Conservation (phyloP, 2,113 vertebrate genomes). For the Nothobranchius furzeri region DNA sequence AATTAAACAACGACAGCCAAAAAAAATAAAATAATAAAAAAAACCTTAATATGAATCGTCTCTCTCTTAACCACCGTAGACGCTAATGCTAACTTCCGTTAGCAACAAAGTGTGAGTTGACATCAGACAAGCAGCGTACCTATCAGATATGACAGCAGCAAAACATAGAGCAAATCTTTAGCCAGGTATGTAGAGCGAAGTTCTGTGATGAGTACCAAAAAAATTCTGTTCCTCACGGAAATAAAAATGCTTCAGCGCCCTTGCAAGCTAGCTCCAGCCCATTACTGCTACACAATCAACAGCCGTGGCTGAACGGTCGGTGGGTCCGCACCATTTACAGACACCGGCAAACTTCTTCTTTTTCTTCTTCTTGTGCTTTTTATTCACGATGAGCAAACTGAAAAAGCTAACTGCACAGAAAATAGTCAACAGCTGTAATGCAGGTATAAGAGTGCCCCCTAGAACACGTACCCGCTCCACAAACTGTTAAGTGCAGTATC, state of each 20-base stretch:
- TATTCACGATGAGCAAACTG: no score
- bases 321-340: neutral
- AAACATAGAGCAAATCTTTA: neutral
- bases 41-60: neutral
- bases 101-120: conserved; percentile 15
- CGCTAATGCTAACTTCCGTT: conserved; percentile 28
- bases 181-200: neutral
- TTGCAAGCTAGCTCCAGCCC: neutral
- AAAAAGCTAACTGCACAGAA: no score
- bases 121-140: conserved; percentile 28
- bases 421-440: no score
- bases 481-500: no score
- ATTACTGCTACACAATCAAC: neutral
- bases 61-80: neutral
- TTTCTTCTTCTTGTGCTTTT: no score
- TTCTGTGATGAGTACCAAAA: neutral
- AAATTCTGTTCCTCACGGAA: neutral
- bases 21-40: neutral
- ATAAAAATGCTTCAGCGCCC: neutral
- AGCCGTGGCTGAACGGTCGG: neutral
- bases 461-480: no score
- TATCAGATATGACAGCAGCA: conserved; percentile 15
- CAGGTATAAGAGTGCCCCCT: no score
- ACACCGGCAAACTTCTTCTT: neutral
- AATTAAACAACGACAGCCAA: neutral